Evolutionary conservation across 1,140 invertebrate species (phyloP), one percentile per base, ranked within the genome.

Genomic region (Ceratitis capitata): DNA sequence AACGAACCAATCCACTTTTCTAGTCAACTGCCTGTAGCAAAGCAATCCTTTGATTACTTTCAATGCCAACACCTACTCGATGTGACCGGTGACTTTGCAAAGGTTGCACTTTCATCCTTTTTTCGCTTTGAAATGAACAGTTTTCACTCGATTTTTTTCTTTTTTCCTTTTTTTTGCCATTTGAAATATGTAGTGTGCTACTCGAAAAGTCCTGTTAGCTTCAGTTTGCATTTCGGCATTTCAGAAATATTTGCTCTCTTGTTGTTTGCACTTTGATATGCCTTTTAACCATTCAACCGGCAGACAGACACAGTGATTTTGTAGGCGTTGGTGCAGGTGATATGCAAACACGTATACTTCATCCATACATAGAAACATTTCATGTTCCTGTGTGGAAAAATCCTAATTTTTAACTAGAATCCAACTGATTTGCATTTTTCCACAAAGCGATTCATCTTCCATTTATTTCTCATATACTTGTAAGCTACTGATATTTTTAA

Each of bases 181-280:
- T 3, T 1, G 26, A n/a, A 56, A 56, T 61, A 26, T 61, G 58
- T 23, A 29, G n/a, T 61, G 58, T 32, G 58, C 14, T 26, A 69
- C 61, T n/a, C 16, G 12, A 19, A 69, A 19, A 69, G 32, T 19
- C 16, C 61, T 69, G 29, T 9, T 35, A 16, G 61, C 29, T 69
- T 35, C 29, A 32, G 61, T 29, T 53, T 29, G 39, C 26, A 39
- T 69, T 69, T 69, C 61, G 39, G n/a, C 29, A 39, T 69, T 69
- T 39, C 9, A 69, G 61, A 39, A 3, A 35, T 39, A 5, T 69
- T 69, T 69, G 61, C 29, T 39, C 61, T 69, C 29, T 16, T 69
- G n/a, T n/a, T n/a, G n/a, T n/a, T n/a, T n/a, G 32, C 61, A 32
- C 61, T 69, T 69, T 69, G 29, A 69, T 69, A 69, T 69, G 61